phyloP scores from a whole-genome alignment of 23 tunicate genomes.

The Clavelina lepadiformis region DNA sequence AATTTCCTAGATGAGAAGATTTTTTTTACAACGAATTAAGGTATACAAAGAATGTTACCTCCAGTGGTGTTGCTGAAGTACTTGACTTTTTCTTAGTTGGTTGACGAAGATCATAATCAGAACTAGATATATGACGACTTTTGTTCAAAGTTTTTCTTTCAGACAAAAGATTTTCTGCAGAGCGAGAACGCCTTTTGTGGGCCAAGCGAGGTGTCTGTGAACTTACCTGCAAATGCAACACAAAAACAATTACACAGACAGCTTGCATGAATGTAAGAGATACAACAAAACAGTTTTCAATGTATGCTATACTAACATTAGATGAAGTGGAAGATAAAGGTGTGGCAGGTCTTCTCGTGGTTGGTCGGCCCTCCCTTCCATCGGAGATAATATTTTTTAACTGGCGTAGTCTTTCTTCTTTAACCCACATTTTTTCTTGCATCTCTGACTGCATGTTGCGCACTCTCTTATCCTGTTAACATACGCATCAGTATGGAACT shows the following conservation, averaged over 20 bases:
- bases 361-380: conserved; percentile 53
- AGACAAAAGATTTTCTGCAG: conserved; percentile 68
- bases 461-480: conserved; percentile 57
- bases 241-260: too few species aligned
- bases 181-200: conserved; percentile 65
- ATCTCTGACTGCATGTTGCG: conserved; percentile 64
- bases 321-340: conserved; percentile 31
- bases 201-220: conserved; percentile 17
- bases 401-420: conserved; percentile 81
- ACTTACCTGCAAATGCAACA: background rate
- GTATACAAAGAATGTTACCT: background rate
- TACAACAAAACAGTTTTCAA: too few species aligned
- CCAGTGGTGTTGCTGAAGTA: conserved; percentile 3
- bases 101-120: conserved; percentile 45
- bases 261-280: too few species aligned
- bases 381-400: conserved; percentile 64
- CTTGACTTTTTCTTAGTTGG: conserved; percentile 18
- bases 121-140: conserved; percentile 38
- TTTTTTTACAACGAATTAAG: background rate
- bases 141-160: conserved; percentile 25
- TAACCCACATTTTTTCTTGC: conserved; percentile 93
- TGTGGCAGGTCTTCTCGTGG: conserved; percentile 25
- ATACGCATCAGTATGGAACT: background rate
- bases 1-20: too few species aligned
- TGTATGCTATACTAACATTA: background rate